Conservation (phyloP, 2,113 vertebrate species). For the Cheirogaleus medius region DNA sequence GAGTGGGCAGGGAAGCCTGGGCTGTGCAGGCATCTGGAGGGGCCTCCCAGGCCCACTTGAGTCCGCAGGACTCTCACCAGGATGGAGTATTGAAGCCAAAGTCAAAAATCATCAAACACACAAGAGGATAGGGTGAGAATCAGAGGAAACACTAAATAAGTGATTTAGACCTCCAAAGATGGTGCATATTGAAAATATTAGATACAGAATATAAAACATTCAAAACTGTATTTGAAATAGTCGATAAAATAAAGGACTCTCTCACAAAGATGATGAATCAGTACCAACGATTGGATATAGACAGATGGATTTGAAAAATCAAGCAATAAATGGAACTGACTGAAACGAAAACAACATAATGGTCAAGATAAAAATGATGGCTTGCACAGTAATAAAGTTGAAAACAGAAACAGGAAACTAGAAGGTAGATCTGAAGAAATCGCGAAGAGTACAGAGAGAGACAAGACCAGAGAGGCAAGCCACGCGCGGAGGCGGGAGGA, state of each 20-base stretch:
- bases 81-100: not conserved
- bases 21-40: not conserved
- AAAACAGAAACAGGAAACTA: not conserved
- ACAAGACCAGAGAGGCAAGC: not conserved
- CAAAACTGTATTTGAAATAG: not conserved
- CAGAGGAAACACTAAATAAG: not conserved
- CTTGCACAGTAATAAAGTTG: not conserved
- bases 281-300: not conserved
- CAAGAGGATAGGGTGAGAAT: not conserved
- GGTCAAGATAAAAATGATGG: not conserved
- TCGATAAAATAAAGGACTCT: not conserved
- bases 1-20: not conserved
- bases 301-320: not conserved
- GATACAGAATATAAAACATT: not conserved
- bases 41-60: not conserved
- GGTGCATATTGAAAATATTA: not conserved
- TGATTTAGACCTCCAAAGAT: not conserved
- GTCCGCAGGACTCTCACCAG: not conserved
- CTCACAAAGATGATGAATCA: not conserved
- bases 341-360: not conserved
- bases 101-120: not conserved
- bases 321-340: not conserved
- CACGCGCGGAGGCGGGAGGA: no score
- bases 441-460: not conserved
- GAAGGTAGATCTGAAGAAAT: constrained; percentile 15